phyloP scores from a whole-genome alignment of 2,888 invertebrate species.

The Drosophila yooni region DNA sequence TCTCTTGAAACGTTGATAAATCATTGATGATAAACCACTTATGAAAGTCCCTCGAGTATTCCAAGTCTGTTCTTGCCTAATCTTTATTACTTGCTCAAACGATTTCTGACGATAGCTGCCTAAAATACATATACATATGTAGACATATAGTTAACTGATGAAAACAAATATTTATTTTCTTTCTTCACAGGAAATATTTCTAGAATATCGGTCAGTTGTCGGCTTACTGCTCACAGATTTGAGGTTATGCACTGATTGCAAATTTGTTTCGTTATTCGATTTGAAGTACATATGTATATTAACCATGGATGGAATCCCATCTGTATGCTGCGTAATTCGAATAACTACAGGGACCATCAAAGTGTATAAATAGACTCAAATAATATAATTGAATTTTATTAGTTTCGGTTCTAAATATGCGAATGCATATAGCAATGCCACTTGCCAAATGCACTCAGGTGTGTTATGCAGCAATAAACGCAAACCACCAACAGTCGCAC shows the following conservation, averaged over 20 bases:
- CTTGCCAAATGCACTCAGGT: constrained; percentile 45
- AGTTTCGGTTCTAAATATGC: not conserved
- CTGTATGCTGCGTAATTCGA: not conserved
- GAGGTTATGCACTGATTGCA: not conserved
- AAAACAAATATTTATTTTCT: too few relatives aligned
- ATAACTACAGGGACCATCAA: not conserved
- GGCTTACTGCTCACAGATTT: not conserved
- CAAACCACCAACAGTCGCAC: not conserved
- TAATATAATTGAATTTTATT: constrained; percentile 6
- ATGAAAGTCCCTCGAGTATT: not conserved
- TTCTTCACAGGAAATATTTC: constrained; percentile 47
- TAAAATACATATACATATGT: not conserved
- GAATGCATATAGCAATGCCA: constrained; percentile 16
- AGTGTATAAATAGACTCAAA: not conserved
- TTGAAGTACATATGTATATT: not conserved
- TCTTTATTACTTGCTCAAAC: not conserved
- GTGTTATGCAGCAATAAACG: constrained; percentile 19
- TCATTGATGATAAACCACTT: constrained; percentile 44
- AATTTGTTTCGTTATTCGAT: not conserved
- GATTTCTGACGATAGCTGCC: not conserved
- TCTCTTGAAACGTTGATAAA: not conserved
- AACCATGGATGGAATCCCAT: not conserved
- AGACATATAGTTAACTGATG: not conserved
- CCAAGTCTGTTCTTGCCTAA: not conserved
- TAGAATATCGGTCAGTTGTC: not conserved